phyloP scores from a whole-genome alignment of 2,797 vertebrate genomes.

The Atherinosoma microstoma region DNA sequence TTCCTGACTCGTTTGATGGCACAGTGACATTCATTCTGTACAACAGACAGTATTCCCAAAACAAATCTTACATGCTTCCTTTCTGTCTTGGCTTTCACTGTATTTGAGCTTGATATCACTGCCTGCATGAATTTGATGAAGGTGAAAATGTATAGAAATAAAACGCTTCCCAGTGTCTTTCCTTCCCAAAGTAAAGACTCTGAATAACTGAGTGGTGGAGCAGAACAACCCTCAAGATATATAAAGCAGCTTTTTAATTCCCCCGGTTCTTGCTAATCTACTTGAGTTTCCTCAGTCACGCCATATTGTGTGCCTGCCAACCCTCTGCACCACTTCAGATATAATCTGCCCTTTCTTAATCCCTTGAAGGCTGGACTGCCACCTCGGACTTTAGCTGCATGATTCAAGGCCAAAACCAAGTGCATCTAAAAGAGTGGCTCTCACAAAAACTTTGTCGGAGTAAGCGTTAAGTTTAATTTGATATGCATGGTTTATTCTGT shows the following conservation, averaged over 20 bases:
- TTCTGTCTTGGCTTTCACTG: neutral
- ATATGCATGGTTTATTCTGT: neutral
- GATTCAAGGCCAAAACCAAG: slow-evolving; percentile 17
- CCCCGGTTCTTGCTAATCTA: slow-evolving; percentile 15
- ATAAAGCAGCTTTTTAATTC: slow-evolving; percentile 3
- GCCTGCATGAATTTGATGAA: neutral
- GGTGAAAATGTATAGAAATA: neutral
- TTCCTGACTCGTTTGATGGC: too few relatives aligned
- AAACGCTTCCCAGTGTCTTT: neutral
- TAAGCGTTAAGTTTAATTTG: slow-evolving; percentile 3
- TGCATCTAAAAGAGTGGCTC: slow-evolving; percentile 4
- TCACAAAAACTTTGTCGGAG: neutral
- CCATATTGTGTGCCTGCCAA: slow-evolving; percentile 22
- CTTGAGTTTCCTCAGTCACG: slow-evolving; percentile 27
- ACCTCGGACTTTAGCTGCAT: slow-evolving; percentile 19
- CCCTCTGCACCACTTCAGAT: slow-evolving; percentile 30
- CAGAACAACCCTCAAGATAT: slow-evolving; percentile 4
- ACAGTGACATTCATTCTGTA: too few relatives aligned
- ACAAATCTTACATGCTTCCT: neutral
- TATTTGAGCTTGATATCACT: neutral
- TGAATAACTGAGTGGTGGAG: neutral
- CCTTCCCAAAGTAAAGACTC: neutral
- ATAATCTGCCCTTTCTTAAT: slow-evolving; percentile 46
- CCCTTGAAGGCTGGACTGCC: slow-evolving; percentile 22
- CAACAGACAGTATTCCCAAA: neutral